A percentile compares a stretch with the other conserved stretches of the same genome.
phyloP scores from a whole-genome alignment of 2,888 invertebrate genomes.

The Brenthis ino region DNA sequence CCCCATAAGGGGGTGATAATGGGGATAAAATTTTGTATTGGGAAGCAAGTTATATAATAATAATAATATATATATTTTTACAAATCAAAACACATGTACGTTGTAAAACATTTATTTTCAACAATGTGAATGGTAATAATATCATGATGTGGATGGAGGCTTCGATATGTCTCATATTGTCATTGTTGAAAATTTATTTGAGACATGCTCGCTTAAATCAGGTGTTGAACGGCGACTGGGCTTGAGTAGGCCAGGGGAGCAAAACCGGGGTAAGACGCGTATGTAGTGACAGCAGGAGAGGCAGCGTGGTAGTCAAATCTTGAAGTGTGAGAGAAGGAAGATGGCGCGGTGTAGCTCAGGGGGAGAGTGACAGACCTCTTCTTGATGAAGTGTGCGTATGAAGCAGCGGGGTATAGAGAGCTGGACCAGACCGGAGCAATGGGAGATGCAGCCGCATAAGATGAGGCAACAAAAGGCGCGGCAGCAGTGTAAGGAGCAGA shows the following conservation, averaged over 20 bases:
- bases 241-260: constrained; percentile 43
- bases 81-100: background rate
- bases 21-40: too few relatives aligned
- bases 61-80: background rate
- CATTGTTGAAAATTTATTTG: background rate
- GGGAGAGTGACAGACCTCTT: constrained; percentile 37
- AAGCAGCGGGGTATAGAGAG: constrained; percentile 45
- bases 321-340: constrained; percentile 49
- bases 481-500: constrained; percentile 52
- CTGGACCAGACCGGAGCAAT: constrained; percentile 44
- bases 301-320: constrained; percentile 51
- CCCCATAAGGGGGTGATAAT: too few relatives aligned
- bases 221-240: constrained; percentile 6
- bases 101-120: constrained; percentile 13
- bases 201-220: background rate
- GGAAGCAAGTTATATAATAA: too few relatives aligned
- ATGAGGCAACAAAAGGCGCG: constrained; percentile 35
- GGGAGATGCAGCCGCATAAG: constrained; percentile 48
- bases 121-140: constrained; percentile 8
- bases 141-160: background rate
- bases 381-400: constrained; percentile 43
- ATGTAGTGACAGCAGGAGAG: constrained; percentile 44
- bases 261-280: constrained; percentile 30
- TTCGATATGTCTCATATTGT: background rate
- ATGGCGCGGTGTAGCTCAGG: constrained; percentile 29